Evolutionary conservation across 2,113 vertebrate genomes (phyloP).

Genomic region (Cottus gobio): DNA sequence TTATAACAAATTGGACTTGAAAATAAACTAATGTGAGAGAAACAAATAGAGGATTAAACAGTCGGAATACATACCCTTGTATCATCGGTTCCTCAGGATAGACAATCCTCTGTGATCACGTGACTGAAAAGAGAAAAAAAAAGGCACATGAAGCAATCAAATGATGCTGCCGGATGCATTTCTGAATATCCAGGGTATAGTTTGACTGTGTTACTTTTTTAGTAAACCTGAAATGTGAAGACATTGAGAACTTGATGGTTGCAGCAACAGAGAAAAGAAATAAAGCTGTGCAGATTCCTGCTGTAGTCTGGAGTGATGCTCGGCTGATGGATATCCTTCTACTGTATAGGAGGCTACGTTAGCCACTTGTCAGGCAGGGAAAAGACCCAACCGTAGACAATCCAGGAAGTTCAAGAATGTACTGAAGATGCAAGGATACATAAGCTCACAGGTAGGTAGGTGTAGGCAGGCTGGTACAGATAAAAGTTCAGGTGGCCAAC

Average conservation of each 20-base stretch:
- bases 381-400: background rate
- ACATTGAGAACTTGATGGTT: background rate
- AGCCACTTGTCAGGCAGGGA: background rate
- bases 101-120: background rate
- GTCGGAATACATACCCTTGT: background rate
- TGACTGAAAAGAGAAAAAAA: background rate
- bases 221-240: slow-evolving; percentile 1
- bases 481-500: too few species aligned
- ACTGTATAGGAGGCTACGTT: background rate
- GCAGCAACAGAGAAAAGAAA: background rate
- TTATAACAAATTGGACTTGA: background rate
- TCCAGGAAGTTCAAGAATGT: background rate
- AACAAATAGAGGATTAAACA: background rate
- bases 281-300: background rate
- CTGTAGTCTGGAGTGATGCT: background rate
- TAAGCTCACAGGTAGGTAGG: background rate
- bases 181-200: background rate
- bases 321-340: background rate
- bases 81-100: background rate
- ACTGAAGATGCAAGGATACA: background rate
- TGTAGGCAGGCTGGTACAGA: too few species aligned
- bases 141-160: background rate
- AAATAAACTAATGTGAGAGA: background rate
- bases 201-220: background rate
- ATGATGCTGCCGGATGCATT: background rate